Base-by-base conservation (phyloP, 2,113 vertebrate genomes). In the Oncorhynchus clarkii region DNA sequence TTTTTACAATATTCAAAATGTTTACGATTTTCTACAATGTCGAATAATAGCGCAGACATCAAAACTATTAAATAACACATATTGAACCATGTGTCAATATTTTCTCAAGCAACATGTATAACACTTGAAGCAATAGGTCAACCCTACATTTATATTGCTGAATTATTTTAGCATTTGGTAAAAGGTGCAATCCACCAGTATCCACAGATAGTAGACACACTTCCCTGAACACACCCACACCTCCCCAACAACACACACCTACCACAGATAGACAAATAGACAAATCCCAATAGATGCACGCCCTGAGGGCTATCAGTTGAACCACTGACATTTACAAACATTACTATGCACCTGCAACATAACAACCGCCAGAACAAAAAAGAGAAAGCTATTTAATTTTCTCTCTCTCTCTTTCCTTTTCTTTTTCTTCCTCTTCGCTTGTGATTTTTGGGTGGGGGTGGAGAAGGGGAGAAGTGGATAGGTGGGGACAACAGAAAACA, bases 341-440 rank as follows among this genome's bases (percentile, higher is more conserved):
- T 90, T 89, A 90, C 90, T 90, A 89, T 82, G 89, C 83, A 82
- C 89, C 88, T 87, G 85, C 85, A 90, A 85, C 86, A 89, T 82
- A 83, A 81, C 84, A 27, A 27, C 69, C 77, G 73, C 81, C 87
- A 86, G 84, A 86, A 89, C 89, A 90, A 85, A 89, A 29, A 26
- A 65, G 84, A 82, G 80, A 80, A 82, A 86, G 59, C 82, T 83
- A 87, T 88, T 88, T 89, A 73, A 76, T 77, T 83, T 74, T 78
- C 39, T 75, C 64, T 73, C 78, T 74, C 67, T 73, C 78, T 74
- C 70, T 66, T 67, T 73, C 76, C 57, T 71, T 81, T 81, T 76
- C 87, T 80, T 69, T 81, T 77, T n/a, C 14, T 74, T 59, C 12
- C 13, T 54, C 51, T 16, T 14, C 1, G 14, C 1, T 5, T 54